A percentile compares a stretch with the other conserved stretches of the same genome.
These are phyloP conservation scores for Dicrostonyx torquatus DNA, from an alignment of 2,797 vertebrate species.

Conservation along the genomic window DNA sequence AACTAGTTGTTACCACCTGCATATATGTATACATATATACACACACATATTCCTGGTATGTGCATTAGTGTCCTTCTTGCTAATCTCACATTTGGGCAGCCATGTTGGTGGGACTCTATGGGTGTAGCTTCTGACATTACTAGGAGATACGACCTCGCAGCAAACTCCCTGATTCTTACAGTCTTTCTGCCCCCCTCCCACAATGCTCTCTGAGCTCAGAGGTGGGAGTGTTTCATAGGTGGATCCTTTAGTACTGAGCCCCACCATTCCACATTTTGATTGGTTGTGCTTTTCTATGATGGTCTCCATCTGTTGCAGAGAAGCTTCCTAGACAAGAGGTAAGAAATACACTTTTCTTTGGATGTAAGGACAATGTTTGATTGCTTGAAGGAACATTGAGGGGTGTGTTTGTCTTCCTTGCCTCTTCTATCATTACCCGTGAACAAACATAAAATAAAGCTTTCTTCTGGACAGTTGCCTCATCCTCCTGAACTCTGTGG, in stretches of 20 bases:
- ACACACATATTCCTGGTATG: not conserved
- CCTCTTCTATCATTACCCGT: not conserved
- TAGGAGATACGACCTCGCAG: not conserved
- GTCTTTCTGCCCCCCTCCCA: not conserved
- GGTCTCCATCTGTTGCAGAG: not conserved
- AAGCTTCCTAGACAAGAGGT: not conserved
- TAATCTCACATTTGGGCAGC: not conserved
- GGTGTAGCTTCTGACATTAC: not conserved
- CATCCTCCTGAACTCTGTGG: not conserved
- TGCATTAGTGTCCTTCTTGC: not conserved
- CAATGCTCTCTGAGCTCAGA: not conserved
- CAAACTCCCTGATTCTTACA: not conserved
- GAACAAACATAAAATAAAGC: not conserved
- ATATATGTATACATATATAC: not conserved
- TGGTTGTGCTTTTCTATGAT: not conserved
- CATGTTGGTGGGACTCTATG: not conserved
- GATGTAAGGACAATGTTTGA: not conserved
- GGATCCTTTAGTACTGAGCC: not conserved
- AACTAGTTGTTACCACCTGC: not conserved
- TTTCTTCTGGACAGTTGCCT: not conserved
- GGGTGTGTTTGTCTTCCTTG: not conserved
- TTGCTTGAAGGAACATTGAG: not conserved
- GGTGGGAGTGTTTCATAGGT: not conserved
- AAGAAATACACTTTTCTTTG: not conserved
- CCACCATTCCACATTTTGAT: not conserved